These are phyloP conservation scores for Panagrolaimus sp. DNA, from an alignment of 1,140 invertebrate genomes.

Conservation along the genomic window DNA sequence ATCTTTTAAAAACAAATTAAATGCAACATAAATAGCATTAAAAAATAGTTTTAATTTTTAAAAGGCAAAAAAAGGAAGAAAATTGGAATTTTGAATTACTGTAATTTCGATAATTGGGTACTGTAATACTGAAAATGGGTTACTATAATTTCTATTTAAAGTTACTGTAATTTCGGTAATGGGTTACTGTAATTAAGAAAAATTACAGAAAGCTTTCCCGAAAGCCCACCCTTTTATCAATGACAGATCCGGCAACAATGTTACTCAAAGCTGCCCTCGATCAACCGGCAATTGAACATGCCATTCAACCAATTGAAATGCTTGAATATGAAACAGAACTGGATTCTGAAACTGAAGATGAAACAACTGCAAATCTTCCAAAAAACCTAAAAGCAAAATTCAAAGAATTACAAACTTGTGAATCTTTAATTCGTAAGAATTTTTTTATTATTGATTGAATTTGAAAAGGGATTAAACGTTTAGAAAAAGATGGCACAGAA, in stretches of 20 bases:
- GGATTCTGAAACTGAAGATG: neutral
- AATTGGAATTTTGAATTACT: too few species aligned
- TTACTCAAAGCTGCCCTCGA: constrained; percentile 20
- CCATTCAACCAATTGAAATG: neutral
- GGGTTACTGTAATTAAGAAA: too few species aligned
- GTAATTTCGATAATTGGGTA: neutral
- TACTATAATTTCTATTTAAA: too few species aligned
- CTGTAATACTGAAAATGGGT: too few species aligned
- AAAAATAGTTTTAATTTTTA: too few species aligned
- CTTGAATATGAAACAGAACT: neutral
- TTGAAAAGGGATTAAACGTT: neutral
- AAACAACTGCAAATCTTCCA: neutral
- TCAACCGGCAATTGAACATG: constrained; percentile 18
- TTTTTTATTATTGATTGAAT: neutral
- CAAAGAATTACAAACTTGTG: constrained; percentile 10
- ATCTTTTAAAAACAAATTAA: too few species aligned
- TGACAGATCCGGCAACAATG: constrained; percentile 11
- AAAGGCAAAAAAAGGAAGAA: too few species aligned
- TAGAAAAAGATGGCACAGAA: constrained; percentile 3
- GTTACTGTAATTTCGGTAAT: neutral
- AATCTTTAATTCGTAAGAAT: neutral
- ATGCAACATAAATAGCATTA: too few species aligned
- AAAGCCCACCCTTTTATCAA: constrained; percentile 9
- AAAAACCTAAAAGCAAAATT: neutral
- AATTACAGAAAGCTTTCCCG: constrained; percentile 8